Evolutionary conservation across 2,113 vertebrate species (phyloP), one percentile per base, ranked within the genome.

Genomic region (Kryptolebias marmoratus): DNA sequence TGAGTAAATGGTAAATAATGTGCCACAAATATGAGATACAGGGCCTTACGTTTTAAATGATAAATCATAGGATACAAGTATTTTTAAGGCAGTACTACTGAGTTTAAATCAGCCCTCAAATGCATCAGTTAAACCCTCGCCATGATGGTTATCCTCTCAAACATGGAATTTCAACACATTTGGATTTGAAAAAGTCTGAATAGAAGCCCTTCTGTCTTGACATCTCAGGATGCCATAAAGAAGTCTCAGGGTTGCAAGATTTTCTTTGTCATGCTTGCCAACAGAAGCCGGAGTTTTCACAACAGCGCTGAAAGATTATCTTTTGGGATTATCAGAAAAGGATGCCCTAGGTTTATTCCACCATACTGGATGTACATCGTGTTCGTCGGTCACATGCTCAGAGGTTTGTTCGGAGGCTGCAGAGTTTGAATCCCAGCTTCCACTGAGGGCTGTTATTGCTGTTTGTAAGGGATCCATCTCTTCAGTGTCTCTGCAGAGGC

Each of bases 381-480:
- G 45, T 64, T 73, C 1, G 28, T 71, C 14, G 71, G 49, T 59
- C 73, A 69, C 85, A 88, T 87, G 84, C 85, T 70, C 53, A 73
- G 79, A 82, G 67, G 64, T 68, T 79, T 62, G 47, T 61, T 56
- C 7, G 5, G 55, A 52, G 52, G 68, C 56, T 60, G 42, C 76
- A 70, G 68, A 70, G 64, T 76, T 63, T 0, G 27, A 55, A 75
- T 83, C 65, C 63, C 70, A 32, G 32, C 71, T 65, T 73, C 57
- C 44, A 66, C 44, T 13, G 54, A 80, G 72, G 79, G 73, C 83
- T 76, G 68, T 93, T 94, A 94, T 93, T 93, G 93, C 93, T 93
- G 83, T 88, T 81, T 42, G 54, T 57, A 62, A 84, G 68, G 77
- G 70, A 70, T 69, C 22, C 22, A 22, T 22, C 56, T 82, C 64